Conservation (phyloP, 2,888 invertebrate genomes). For the Uropetala carovei region DNA sequence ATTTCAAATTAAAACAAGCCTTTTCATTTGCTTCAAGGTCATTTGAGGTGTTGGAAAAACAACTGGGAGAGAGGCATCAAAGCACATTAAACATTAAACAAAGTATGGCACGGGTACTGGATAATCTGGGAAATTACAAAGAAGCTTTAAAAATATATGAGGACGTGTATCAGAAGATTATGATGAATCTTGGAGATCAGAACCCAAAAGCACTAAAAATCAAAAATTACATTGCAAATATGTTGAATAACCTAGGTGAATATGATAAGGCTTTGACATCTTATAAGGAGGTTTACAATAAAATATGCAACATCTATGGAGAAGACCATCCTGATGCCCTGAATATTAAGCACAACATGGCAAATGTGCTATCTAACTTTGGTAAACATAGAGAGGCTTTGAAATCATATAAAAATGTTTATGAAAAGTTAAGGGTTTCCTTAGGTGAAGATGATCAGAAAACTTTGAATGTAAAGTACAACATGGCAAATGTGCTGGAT, state of each 20-base stretch:
- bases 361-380: slow-evolving; percentile 16
- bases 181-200: not conserved
- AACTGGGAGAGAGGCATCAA: not conserved
- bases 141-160: slow-evolving; percentile 4
- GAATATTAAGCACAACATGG: not conserved
- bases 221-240: slow-evolving; percentile 13
- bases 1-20: not conserved
- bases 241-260: not conserved
- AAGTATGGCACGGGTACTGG: not conserved
- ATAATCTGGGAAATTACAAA: not conserved
- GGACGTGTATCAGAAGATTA: not conserved
- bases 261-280: not conserved
- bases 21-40: not conserved
- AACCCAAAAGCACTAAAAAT: not conserved
- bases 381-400: not conserved
- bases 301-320: not conserved
- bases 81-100: not conserved
- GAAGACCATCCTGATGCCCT: not conserved
- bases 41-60: not conserved
- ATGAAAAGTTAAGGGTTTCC: not conserved
- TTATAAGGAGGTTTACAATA: not conserved
- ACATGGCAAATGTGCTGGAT: not conserved
- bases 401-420: not conserved
- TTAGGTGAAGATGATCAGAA: not conserved
- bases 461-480: not conserved